Percentiles rank a stretch among this genome's conserved stretches.
phyloP scores from a whole-genome alignment of 2,797 vertebrate species.

The Todus mexicanus region DNA sequence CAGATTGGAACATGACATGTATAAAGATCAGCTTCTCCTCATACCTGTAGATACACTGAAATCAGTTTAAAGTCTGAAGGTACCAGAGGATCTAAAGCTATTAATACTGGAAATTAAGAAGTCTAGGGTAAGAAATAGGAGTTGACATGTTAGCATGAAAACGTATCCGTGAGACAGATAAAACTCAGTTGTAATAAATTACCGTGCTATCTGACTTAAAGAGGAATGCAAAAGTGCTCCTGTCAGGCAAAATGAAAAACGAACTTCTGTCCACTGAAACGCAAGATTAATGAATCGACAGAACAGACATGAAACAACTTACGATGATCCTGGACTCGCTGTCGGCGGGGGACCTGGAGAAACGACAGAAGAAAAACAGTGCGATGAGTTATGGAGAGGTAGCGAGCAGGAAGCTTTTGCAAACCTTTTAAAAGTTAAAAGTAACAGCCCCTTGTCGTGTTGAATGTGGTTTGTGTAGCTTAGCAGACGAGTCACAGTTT shows the following conservation, averaged over 20 bases:
- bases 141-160: conserved; percentile 8
- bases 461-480: not conserved
- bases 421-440: conserved; percentile 57
- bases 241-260: conserved; percentile 15
- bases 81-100: conserved; percentile 1
- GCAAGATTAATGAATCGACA: conserved; percentile 22
- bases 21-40: not conserved
- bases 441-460: not conserved
- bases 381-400: conserved; percentile 1
- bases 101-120: conserved; percentile 5
- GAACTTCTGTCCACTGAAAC: conserved; percentile 39
- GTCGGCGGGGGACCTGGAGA: conserved; percentile 90
- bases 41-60: not conserved
- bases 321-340: conserved; percentile 90
- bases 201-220: not conserved
- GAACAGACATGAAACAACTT: conserved; percentile 77
- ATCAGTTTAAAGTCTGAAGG: not conserved
- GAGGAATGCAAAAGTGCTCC: not conserved
- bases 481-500: not conserved
- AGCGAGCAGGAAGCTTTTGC: conserved; percentile 23
- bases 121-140: not conserved
- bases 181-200: not conserved
- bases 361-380: conserved; percentile 58
- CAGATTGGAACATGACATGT: not conserved
- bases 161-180: not conserved